Evolutionary conservation across 1,140 invertebrate genomes (phyloP), one percentile per base, ranked within the genome.

Genomic region (Drosophila lacteicornis): DNA sequence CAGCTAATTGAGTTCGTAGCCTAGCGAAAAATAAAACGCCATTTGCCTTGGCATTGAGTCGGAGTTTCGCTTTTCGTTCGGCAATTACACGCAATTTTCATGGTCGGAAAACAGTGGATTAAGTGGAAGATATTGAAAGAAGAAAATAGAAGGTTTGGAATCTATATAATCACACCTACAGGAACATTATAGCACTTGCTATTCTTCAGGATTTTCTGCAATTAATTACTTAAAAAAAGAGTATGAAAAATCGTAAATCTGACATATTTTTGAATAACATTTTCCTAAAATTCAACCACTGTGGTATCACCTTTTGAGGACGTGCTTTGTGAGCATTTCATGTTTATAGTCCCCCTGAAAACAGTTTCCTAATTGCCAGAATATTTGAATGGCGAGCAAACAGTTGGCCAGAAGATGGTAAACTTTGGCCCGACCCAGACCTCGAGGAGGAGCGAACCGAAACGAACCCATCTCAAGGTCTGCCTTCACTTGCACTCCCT

Each of bases 1-100:
- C 71, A 71, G 68, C 77, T 80, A 88, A 88, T 87, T 87, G 83
- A 88, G 83, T 88, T 83, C 61, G 53, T 63, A 61, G 56, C 57
- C 56, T 25, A 51, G 46, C 63, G 53, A 47, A 74, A 79, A 58
- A 80, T 70, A 83, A 80, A 77, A 57, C 57, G 51, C 61, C 68
- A 87, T 88, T 87, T 74, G 68, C 66, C 51, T 51, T 66, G 83
- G 55, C 60, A 77, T 55, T 73, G 62, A 62, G 56, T 55, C 45
- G 33, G 38, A 69, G 82, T 75, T 78, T 66, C 51, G 75, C 66
- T 78, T 58, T 78, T 78, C 47, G 13, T 46, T 42, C 43, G 43
- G 59, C 79, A 69, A 80, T 78, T 73, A 79, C 75, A 86, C 83
- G 83, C 82, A 76, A 62, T 79, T 76, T 78, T 53, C 59, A 60